Base-by-base conservation (phyloP, 1,140 invertebrate genomes). In the Diachasma alloeum region DNA sequence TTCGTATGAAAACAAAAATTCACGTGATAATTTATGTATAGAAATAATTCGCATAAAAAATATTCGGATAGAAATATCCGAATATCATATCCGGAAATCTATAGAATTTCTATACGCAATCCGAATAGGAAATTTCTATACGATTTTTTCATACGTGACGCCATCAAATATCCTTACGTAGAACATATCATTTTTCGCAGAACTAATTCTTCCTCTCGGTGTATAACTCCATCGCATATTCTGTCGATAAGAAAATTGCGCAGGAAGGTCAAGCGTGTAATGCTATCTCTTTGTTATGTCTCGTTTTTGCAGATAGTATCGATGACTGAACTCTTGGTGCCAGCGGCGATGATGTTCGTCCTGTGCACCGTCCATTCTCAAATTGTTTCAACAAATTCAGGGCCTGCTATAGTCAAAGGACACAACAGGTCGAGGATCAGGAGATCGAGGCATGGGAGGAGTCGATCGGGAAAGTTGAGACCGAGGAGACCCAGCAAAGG, bases 291-390 rank as follows among this genome's bases (percentile, higher is more conserved):
- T 37, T 42, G 13, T 24, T 72, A 19, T 78, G 39, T 76, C 66
- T 63, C 80, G 82, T 83, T 85, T 19, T 26, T 48, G n/a, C 80
- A 93, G 91, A 84, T 88, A 80, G 87, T 93, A 69, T 89, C 91
- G 46, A 83, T 88, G 44, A 92, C 91, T 75, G 94, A 95, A 88
- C 90, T 96, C 82, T 83, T 96, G 36, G 93, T 96, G 75, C 96
- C 96, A n/a, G 85, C 93, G 75, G 91, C 93, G 22, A 92, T 97
- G 86, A 96, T 96, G 92, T 87, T 96, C 78, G 91, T 94, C 37
- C 90, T 98, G 48, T 96, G 95, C 80, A 90, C 96, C 42, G 94
- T 98, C 59, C 96, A 98, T 88, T 97, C 96, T 0, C 96, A 98
- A 88, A 97, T 98, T 75, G 96, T 96, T 1, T 95, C 94, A 37